Evolutionary conservation across 1,140 invertebrate species (phyloP).

Genomic region (Tetragonula clypearis): DNA sequence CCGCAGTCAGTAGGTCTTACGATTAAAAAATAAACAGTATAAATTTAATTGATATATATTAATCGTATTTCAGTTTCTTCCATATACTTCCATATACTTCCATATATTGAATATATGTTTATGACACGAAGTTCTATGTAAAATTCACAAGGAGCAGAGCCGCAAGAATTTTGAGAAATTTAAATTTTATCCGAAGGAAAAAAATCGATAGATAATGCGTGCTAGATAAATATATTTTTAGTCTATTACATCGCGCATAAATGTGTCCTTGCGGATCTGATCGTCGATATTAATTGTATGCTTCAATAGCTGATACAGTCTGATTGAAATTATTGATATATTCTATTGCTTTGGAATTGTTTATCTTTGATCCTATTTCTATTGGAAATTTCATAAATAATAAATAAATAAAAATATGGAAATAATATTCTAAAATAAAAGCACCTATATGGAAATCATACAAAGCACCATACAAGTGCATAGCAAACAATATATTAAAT

Average conservation of each 20-base stretch:
- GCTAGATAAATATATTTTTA: slow-evolving; percentile 16
- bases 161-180: slow-evolving; percentile 12
- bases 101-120: background rate
- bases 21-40: slow-evolving; percentile 34
- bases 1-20: background rate
- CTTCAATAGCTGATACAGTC: slow-evolving; percentile 4
- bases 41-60: slow-evolving; percentile 26
- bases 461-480: slow-evolving; percentile 55
- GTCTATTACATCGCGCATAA: background rate
- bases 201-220: slow-evolving; percentile 7
- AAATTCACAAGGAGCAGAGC: slow-evolving; percentile 7
- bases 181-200: background rate
- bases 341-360: background rate
- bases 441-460: slow-evolving; percentile 46
- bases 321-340: slow-evolving; percentile 1
- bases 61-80: slow-evolving; percentile 47
- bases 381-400: background rate
- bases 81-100: slow-evolving; percentile 27
- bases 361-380: background rate
- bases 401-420: slow-evolving; percentile 24
- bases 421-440: slow-evolving; percentile 14
- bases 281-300: slow-evolving; percentile 13
- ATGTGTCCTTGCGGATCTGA: slow-evolving; percentile 20
- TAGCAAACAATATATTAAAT: slow-evolving; percentile 53
- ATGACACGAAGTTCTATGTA: background rate